These are phyloP conservation scores for Hippocampus mohnikei DNA, from an alignment of 2,113 vertebrate genomes.

Conservation along the genomic window DNA sequence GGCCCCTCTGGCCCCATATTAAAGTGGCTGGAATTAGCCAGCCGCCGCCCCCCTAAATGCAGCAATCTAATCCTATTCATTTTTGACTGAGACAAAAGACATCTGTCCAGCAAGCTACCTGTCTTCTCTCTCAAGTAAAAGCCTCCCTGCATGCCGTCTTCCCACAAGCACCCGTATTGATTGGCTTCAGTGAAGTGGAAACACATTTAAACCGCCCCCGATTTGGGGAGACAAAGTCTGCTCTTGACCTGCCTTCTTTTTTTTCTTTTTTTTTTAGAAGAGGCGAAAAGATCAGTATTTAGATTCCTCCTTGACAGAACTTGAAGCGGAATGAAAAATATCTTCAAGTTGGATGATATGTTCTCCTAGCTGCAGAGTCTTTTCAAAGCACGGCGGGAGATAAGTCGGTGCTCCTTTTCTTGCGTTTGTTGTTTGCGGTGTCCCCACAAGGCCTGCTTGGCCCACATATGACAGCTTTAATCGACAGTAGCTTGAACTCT, in stretches of 20 bases:
- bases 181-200: conserved; percentile 3
- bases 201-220: neutral
- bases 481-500: neutral
- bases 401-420: conserved; percentile 2
- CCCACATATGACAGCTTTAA: neutral
- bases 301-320: neutral
- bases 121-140: conserved; percentile 2
- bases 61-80: conserved; percentile 14
- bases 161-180: neutral
- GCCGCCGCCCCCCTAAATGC: conserved; percentile 1
- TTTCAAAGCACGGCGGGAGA: neutral
- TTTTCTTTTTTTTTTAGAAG: neutral
- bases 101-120: conserved; percentile 13
- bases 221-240: neutral
- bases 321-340: neutral
- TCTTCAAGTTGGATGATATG: neutral
- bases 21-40: conserved; percentile 6
- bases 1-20: conserved; percentile 3
- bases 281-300: neutral
- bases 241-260: neutral
- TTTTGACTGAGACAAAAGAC: conserved; percentile 10
- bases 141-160: neutral
- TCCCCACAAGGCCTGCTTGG: conserved; percentile 1
- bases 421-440: conserved; percentile 1
- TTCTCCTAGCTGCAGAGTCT: neutral